Conservation (phyloP, 2,113 vertebrate species). For the Rhipidura dahli region DNA sequence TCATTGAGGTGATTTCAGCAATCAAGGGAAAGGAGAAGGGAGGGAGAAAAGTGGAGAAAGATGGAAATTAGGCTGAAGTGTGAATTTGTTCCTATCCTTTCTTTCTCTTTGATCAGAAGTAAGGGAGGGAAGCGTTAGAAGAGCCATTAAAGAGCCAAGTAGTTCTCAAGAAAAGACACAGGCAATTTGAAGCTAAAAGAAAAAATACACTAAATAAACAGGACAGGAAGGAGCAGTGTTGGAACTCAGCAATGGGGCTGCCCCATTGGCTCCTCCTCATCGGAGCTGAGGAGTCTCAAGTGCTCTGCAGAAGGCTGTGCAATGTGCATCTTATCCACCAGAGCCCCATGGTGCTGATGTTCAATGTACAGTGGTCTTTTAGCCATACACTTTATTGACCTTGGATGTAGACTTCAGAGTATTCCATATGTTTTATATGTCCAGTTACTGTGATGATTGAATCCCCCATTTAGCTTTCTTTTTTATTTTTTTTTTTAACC, state of each 20-base stretch:
- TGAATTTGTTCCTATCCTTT: constrained; percentile 49
- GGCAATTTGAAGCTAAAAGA: constrained; percentile 14
- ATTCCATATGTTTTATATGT: not conserved
- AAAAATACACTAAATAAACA: constrained; percentile 17
- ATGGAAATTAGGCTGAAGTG: constrained; percentile 59
- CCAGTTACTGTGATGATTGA: not conserved
- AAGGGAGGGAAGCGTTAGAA: constrained; percentile 59
- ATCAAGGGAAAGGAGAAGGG: not conserved
- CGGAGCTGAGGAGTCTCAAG: not conserved
- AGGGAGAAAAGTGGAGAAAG: constrained; percentile 27
- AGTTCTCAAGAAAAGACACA: constrained; percentile 36
- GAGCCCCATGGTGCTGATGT: not conserved
- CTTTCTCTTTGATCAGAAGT: constrained; percentile 69
- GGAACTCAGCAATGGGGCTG: not conserved
- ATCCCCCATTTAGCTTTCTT: not conserved
- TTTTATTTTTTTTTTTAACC: not conserved
- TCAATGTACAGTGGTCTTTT: not conserved
- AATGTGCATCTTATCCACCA: not conserved
- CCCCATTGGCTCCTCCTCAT: not conserved
- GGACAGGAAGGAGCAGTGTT: not conserved
- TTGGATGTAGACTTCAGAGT: not conserved
- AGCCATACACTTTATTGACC: not conserved
- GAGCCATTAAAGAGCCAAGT: constrained; percentile 48
- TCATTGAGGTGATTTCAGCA: constrained; percentile 56
- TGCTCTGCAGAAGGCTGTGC: not conserved